Evolutionary conservation across 2,113 vertebrate species (phyloP).

Genomic region (Pycnonotus jocosus): DNA sequence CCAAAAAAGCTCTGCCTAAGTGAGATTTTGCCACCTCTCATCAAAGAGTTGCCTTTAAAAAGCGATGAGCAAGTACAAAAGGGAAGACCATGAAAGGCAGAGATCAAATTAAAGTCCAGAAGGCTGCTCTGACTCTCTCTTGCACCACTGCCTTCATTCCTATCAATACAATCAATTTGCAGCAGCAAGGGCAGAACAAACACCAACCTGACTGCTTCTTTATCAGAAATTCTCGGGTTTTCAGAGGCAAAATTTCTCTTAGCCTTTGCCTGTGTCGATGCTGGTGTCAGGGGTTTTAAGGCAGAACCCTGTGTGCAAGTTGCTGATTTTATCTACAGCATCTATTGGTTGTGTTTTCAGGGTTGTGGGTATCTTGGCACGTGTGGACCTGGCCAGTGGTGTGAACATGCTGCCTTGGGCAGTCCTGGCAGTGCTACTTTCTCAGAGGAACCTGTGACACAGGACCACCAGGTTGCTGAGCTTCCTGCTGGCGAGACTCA

Average conservation of each 20-base stretch:
- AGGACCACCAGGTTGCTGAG: background rate
- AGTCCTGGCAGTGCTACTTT: fast-evolving
- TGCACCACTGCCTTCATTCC: background rate
- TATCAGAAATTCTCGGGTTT: background rate
- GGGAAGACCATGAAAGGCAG: background rate
- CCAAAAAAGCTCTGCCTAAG: background rate
- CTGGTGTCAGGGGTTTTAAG: background rate
- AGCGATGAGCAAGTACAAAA: background rate
- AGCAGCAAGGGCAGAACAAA: background rate
- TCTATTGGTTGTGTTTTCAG: background rate
- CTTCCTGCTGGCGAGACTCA: background rate
- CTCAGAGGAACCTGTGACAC: background rate
- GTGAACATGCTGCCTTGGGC: fast-evolving
- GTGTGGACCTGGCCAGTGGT: fast-evolving
- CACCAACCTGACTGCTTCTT: background rate
- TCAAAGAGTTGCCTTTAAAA: background rate
- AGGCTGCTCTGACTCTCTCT: background rate
- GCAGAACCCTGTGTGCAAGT: fast-evolving
- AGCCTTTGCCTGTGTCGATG: background rate
- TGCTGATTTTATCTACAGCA: background rate
- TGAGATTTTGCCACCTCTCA: background rate
- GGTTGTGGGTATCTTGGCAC: fast-evolving
- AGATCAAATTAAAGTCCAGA: background rate
- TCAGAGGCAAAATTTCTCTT: background rate
- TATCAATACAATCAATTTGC: background rate